Evolutionary conservation across 64 coral and sea anemone species (phyloP), one percentile per base, ranked within the genome.

Genomic region (Montipora cactus): DNA sequence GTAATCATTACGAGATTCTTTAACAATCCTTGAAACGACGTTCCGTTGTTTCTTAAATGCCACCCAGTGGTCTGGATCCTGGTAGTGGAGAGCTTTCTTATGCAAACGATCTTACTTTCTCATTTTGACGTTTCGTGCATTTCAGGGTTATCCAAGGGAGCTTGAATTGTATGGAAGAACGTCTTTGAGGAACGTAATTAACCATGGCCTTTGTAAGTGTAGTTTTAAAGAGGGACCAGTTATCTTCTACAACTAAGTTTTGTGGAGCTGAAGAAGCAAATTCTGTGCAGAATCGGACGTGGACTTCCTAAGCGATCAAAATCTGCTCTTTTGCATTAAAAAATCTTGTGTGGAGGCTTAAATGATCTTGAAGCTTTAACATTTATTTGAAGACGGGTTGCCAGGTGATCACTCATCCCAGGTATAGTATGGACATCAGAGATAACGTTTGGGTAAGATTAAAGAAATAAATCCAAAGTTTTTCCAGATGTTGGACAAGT

Each of bases 31-130:
- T 55, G 52, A 55, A 55, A 55, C 52, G 10, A 55, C 6, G 52
- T 5, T 55, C 52, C 10, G 52, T 55, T 55, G 52, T 55, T 55
- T 55, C 52, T 55, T 55, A 55, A 55, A 55, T 10, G 5, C 52
- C 52, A 55, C 52, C 52, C 52, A 55, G 52, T 55, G 52, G 52
- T 55, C 52, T 55, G 52, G 52, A 7, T 55, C 10, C 52, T 55
- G 52, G 12, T 67, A 67, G 62, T 8, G 62, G 15, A 66, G 75
- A 21, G 75, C 53, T 78, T 44, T 77, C 45, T 89, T 89, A 44
- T 89, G 87, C n/a, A 89, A 37, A 16, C 87, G 47, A 59, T 89
- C 87, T 61, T 89, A 48, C 51, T 89, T 89, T 14, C 74, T 8
- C 87, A 89, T 89, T 37, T 89, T 37, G 48, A 6, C 52, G 5